Evolutionary conservation across 37 sponge, comb jelly and placozoan genomes (phyloP), one percentile per base, ranked within the genome.

Genomic region (Halichondria panicea): DNA sequence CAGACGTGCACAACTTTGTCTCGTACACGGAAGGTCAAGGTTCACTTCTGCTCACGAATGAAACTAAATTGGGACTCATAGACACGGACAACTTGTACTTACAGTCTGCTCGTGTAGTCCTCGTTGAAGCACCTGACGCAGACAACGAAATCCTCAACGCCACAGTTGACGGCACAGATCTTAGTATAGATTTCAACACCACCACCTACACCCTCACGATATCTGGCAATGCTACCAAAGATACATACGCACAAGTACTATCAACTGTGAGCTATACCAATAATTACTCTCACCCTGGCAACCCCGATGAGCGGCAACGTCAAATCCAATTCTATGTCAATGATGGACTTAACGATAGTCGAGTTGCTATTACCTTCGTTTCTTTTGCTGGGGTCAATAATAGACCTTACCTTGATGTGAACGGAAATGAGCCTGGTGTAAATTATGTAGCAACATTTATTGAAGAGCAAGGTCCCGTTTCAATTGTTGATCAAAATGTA

Each of bases 11-110:
- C 58, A 87, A 87, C 74, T 81, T 60, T 66, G 89, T 88, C 2
- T 48, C 70, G 21, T 95, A 80, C 83, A 84, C 86, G 21, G 96
- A 95, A 64, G 92, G 96, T 3, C 52, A 88, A 31, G 89, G 82
- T 15, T 71, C 86, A 40, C 56, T 91, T 19, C 37, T 75, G 5
- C 73, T 95, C 13, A 66, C 79, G 19, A 88, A 95, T 56, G 55
- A 63, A 4, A 66, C 82, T 1, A 78, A 72, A 8, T 45, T 95
- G 25, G 60, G 59, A 2, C 76, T 95, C 37, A 54, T 88, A 0
- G 96, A 95, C 54, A 63, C 76, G 55, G 96, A 95, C 43, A 77
- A 87, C 69, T 32, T 30, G 19, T 73, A 66, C 58, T 78, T 95
- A 19, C 84, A 88, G 55, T 74, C 50, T 58, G 92, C 82, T 3